A percentile compares a stretch with the other conserved stretches of the same genome.
These are phyloP conservation scores for Frieseomelitta varia DNA, from an alignment of 1,140 invertebrate species.

Conservation along the genomic window DNA sequence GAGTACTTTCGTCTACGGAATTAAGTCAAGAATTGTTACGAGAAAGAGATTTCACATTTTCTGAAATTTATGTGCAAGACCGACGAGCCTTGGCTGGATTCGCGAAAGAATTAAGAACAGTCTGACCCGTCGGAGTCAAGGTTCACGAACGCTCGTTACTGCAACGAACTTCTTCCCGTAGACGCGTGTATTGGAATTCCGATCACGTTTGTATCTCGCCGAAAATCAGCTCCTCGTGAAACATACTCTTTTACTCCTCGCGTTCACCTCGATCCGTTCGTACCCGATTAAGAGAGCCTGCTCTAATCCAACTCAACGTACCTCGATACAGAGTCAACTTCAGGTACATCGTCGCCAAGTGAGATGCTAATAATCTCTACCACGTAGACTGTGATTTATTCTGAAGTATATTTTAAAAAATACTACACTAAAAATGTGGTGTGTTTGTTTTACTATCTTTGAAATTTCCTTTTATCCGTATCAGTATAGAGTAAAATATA, in stretches of 20 bases:
- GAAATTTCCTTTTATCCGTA: too few species aligned
- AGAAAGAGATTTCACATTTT: too few species aligned
- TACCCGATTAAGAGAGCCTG: not conserved
- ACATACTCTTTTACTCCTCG: not conserved
- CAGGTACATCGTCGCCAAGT: not conserved
- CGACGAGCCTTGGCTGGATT: constrained; percentile 21
- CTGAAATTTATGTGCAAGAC: too few species aligned
- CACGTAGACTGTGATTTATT: too few species aligned
- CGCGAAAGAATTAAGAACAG: constrained; percentile 54
- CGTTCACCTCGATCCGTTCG: not conserved
- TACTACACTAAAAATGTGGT: too few species aligned
- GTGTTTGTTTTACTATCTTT: too few species aligned
- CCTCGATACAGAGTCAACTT: not conserved
- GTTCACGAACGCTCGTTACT: constrained; percentile 72
- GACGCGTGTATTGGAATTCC: constrained; percentile 66
- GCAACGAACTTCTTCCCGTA: constrained; percentile 74
- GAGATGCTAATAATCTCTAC: not conserved
- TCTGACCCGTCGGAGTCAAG: constrained; percentile 46
- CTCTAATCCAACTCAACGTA: not conserved
- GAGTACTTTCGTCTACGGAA: too few species aligned
- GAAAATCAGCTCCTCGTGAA: constrained; percentile 52
- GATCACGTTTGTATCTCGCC: constrained; percentile 49
- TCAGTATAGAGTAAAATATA: too few species aligned
- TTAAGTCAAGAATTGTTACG: too few species aligned
- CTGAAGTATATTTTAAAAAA: too few species aligned